phyloP scores from a whole-genome alignment of 2,888 invertebrate genomes.

The Keiferia lycopersicella region DNA sequence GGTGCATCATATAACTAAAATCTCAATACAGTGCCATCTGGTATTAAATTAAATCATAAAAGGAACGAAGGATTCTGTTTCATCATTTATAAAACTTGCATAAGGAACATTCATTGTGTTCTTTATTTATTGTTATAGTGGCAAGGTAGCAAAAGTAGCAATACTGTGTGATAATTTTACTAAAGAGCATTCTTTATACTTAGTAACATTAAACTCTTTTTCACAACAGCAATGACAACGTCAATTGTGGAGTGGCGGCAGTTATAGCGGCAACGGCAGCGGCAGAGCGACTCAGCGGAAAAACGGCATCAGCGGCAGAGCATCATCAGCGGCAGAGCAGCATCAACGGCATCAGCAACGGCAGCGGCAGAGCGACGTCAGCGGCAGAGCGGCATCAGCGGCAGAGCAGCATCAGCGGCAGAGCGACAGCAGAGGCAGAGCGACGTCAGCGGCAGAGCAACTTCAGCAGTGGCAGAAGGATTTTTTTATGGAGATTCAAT shows the following conservation, averaged over 20 bases:
- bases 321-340: neutral
- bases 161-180: too few relatives aligned
- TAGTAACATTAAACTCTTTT: neutral
- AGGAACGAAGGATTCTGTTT: too few relatives aligned
- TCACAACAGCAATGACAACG: neutral
- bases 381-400: neutral
- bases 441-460: conserved; percentile 26
- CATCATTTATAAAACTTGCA: too few relatives aligned
- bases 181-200: too few relatives aligned
- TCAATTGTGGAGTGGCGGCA: neutral
- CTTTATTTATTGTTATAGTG: too few relatives aligned
- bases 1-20: too few relatives aligned
- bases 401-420: conserved; percentile 30
- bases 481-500: too few relatives aligned
- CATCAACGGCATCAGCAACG: conserved; percentile 1
- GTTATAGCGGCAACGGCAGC: neutral
- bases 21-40: too few relatives aligned
- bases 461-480: neutral
- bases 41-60: too few relatives aligned
- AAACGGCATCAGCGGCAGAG: neutral
- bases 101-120: too few relatives aligned
- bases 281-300: neutral
- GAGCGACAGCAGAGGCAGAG: conserved; percentile 26
- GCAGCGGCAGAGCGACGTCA: neutral
- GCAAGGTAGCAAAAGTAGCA: too few relatives aligned